Base-by-base conservation (phyloP, 2,888 invertebrate species). In the Scrobipalpa atriplicella region DNA sequence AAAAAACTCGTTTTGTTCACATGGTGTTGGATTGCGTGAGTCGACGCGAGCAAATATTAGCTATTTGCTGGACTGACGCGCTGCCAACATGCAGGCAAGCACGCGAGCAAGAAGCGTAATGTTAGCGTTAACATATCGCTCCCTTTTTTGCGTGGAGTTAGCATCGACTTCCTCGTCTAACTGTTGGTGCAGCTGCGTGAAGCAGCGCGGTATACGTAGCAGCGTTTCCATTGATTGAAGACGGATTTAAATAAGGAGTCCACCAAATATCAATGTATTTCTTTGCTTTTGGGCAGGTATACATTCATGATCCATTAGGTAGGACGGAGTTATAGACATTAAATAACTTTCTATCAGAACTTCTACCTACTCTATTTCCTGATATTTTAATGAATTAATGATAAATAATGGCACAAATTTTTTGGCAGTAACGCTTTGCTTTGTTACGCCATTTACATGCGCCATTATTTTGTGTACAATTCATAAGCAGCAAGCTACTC, bases 151-250 rank as follows among this genome's bases (percentile, higher is more conserved):
- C 38, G 62, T 64, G 41, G 21, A 39, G 16, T 56, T 54, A 76
- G 69, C 74, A 83, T 75, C 75, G 74, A 81, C 84, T 86, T 86
- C 86, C 85, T 78, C 76, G 76, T 78, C 75, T 76, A 78, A 75
- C 72, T 75, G 75, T 78, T 77, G 78, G 77, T 79, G 82, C 91
- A 91, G 89, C 89, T 90, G 90, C 82, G 69, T 73, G 70, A n/a
- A 38, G 9, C 56, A 6, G 13, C 56, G 47, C 58, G 64, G 61
- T 62, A 62, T 65, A 54, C 64, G 66, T 62, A 13, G 11, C 21
- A 21, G 54, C 54, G 54, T 56, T 56, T 56, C 54, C 54, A 21
- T 56, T 21, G 11, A 21, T 47, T 47, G 47, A 47, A 29, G n/a
- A 47, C 47, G 47, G n/a, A 47, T 47, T 47, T 47, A 47, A 47